Evolutionary conservation across 2,113 vertebrate species (phyloP).

Genomic region (Sinocyclocheilus anophthalmus): DNA sequence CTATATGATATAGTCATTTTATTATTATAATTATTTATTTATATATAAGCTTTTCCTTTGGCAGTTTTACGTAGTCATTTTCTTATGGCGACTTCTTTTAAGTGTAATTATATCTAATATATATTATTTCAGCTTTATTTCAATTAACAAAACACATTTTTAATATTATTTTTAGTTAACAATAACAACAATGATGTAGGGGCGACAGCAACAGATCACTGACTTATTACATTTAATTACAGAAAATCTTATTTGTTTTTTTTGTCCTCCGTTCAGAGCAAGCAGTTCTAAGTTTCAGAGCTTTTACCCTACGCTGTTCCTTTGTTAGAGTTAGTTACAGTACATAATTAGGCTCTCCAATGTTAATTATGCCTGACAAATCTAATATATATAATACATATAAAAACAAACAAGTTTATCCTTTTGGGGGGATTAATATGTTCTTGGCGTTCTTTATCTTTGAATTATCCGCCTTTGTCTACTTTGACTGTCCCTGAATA

Average conservation of each 20-base stretch:
- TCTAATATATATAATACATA: conserved; percentile 39
- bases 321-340: conserved; percentile 42
- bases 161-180: background rate
- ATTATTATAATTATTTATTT: no score
- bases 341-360: conserved; percentile 30
- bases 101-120: no score
- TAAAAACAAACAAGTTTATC: conserved; percentile 40
- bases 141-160: background rate
- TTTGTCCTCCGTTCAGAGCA: background rate
- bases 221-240: conserved; percentile 11
- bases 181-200: background rate
- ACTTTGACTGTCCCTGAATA: conserved; percentile 62
- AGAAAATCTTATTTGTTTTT: background rate
- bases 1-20: no score
- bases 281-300: conserved; percentile 32
- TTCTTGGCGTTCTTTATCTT: conserved; percentile 52
- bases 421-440: conserved; percentile 46
- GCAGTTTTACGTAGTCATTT: background rate
- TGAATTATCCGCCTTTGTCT: conserved; percentile 55
- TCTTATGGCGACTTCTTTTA: no score
- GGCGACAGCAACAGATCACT: background rate
- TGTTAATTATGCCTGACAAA: conserved; percentile 55
- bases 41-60: background rate
- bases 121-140: background rate
- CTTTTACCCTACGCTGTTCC: no score